These are phyloP conservation scores for Embiotoca jacksoni DNA, from an alignment of 2,113 vertebrate genomes.

Conservation along the genomic window DNA sequence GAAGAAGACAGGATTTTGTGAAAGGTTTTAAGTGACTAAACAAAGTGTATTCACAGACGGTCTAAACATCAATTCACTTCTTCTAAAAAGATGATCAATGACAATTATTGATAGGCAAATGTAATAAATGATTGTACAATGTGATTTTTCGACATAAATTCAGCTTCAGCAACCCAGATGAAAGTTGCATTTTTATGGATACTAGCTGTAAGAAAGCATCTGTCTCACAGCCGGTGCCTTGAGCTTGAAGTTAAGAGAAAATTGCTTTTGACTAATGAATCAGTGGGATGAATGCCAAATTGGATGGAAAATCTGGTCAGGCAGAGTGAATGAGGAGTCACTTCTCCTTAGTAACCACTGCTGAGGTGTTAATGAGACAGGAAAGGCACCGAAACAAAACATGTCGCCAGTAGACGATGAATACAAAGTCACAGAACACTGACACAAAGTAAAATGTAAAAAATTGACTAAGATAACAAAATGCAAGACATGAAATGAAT, in stretches of 20 bases:
- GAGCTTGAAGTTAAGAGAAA: not conserved
- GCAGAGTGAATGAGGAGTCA: not conserved
- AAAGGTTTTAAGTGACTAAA: too few relatives aligned
- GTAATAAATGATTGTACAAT: not conserved
- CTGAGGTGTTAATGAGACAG: constrained; percentile 33
- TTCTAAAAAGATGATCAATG: not conserved
- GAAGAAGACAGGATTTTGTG: too few relatives aligned
- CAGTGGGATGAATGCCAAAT: not conserved
- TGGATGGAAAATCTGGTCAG: not conserved
- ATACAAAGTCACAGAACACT: not conserved
- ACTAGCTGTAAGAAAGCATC: not conserved
- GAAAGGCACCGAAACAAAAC: not conserved
- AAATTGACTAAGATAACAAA: constrained; percentile 1
- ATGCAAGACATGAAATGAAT: not conserved
- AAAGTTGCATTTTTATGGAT: not conserved
- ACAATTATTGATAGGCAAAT: not conserved
- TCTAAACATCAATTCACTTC: too few relatives aligned
- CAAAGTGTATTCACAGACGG: too few relatives aligned
- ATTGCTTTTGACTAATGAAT: constrained; percentile 1
- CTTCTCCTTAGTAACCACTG: not conserved
- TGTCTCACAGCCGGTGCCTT: not conserved
- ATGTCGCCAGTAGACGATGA: not conserved
- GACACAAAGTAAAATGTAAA: not conserved
- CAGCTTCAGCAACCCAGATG: not conserved
- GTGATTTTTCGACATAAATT: not conserved